phyloP scores from a whole-genome alignment of 2,797 vertebrate species.

The Oceanodroma leucorhoa region DNA sequence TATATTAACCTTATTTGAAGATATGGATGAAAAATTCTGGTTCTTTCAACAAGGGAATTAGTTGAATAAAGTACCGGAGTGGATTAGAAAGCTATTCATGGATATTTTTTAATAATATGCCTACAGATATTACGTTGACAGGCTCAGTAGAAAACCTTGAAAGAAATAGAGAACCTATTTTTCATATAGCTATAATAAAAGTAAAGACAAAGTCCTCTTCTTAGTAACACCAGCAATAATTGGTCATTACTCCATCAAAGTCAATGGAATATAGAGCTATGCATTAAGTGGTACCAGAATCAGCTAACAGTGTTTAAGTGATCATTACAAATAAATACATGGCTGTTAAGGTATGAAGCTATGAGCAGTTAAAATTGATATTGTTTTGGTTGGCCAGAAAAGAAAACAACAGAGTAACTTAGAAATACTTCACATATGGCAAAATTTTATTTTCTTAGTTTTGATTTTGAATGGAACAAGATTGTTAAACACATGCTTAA shows the following conservation, averaged over 20 bases:
- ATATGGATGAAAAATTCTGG: neutral
- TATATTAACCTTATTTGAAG: neutral
- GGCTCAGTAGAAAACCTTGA: neutral
- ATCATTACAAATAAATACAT: neutral
- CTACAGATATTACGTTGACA: neutral
- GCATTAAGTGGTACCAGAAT: neutral
- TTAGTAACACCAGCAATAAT: neutral
- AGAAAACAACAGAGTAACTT: neutral
- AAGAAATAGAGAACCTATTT: neutral
- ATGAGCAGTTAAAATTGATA: neutral
- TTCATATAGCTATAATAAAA: neutral
- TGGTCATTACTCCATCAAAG: neutral
- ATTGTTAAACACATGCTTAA: conserved; percentile 33
- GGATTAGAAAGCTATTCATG: neutral
- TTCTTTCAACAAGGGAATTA: neutral
- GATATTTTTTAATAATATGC: neutral
- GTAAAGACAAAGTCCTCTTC: neutral
- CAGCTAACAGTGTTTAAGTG: neutral
- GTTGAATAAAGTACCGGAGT: neutral
- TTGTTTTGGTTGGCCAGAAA: neutral
- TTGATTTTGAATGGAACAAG: conserved; percentile 10
- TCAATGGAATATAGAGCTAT: neutral
- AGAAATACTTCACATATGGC: neutral
- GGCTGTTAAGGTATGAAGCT: neutral
- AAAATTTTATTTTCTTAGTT: conserved; percentile 9